Evolutionary conservation across 2,888 invertebrate genomes (phyloP).

Genomic region (Cantharis lateralis): DNA sequence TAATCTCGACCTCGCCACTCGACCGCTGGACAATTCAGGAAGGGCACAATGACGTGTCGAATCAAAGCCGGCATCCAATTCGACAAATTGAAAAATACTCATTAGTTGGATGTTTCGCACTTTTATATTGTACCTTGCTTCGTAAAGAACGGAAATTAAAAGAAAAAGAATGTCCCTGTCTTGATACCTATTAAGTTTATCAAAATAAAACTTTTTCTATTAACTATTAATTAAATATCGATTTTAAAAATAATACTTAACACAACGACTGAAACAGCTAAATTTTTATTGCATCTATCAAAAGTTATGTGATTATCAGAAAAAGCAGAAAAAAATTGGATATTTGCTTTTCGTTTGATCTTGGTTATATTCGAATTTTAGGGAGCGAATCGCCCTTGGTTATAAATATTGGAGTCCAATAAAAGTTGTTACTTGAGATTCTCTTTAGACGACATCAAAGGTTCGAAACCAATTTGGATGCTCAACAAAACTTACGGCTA

Average conservation of each 20-base stretch:
- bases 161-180: constrained; percentile 22
- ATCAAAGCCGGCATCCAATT: constrained; percentile 55
- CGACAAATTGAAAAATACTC: constrained; percentile 59
- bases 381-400: constrained; percentile 45
- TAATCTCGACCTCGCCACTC: constrained; percentile 57
- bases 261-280: neutral
- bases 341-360: constrained; percentile 51
- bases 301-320: constrained; percentile 29
- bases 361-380: constrained; percentile 49
- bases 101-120: constrained; percentile 55
- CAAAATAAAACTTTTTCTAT: neutral
- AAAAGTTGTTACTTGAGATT: constrained; percentile 56
- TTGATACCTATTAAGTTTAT: constrained; percentile 1
- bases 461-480: constrained; percentile 36
- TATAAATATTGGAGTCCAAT: constrained; percentile 57
- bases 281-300: constrained; percentile 21
- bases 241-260: neutral
- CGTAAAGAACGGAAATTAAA: constrained; percentile 31
- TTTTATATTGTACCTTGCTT: constrained; percentile 23
- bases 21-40: constrained; percentile 41
- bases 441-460: constrained; percentile 52
- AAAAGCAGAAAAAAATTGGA: constrained; percentile 45
- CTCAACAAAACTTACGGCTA: constrained; percentile 41
- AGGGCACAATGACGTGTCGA: constrained; percentile 53
- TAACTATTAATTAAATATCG: neutral